Conservation (phyloP, 2,113 vertebrate species). For the Corythornis madagascariensis region DNA sequence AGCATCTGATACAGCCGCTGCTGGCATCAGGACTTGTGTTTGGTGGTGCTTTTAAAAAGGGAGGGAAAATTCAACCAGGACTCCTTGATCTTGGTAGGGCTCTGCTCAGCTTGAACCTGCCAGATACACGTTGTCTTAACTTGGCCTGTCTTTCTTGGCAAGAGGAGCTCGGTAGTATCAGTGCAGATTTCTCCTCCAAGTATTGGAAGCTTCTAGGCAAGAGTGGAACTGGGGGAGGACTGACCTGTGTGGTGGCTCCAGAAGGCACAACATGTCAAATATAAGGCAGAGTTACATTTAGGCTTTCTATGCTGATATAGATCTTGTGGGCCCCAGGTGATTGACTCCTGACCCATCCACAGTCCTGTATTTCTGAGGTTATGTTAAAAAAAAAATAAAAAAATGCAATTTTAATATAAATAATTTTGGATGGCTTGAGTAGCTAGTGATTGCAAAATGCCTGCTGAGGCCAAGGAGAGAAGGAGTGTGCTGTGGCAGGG, state of each 20-base stretch:
- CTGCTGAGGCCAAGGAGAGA: background rate
- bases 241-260: background rate
- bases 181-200: background rate
- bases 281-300: background rate
- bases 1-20: background rate
- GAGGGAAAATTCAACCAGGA: background rate
- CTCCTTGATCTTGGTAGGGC: background rate
- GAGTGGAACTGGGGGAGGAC: background rate
- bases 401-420: background rate
- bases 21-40: background rate
- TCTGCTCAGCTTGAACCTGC: background rate
- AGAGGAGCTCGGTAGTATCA: background rate
- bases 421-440: background rate
- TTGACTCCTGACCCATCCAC: accelerated
- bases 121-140: background rate
- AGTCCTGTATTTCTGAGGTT: accelerated
- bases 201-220: background rate
- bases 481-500: background rate
- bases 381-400: too few species aligned
- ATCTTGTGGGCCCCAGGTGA: background rate
- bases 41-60: background rate
- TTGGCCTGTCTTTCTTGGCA: accelerated
- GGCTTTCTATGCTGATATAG: background rate
- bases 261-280: background rate
- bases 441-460: background rate